Percentiles rank a stretch among this genome's conserved stretches.
These are phyloP conservation scores for Cyanocitta stelleri DNA, from an alignment of 2,113 vertebrate species.

Conservation along the genomic window DNA sequence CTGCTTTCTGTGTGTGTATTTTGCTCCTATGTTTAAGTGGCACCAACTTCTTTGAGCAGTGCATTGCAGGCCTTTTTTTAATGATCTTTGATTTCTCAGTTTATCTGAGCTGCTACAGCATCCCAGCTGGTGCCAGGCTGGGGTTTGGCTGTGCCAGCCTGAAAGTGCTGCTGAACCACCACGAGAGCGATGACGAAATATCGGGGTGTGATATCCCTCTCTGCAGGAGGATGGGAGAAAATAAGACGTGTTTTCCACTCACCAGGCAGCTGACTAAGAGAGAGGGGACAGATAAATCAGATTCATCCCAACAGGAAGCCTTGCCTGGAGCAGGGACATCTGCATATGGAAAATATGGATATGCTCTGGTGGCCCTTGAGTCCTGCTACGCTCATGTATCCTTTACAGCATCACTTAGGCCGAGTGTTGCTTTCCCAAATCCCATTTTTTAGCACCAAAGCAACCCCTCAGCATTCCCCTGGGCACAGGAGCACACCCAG, in stretches of 20 bases:
- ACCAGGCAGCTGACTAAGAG: background rate
- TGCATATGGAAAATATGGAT: background rate
- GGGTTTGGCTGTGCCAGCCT: background rate
- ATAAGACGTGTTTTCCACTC: background rate
- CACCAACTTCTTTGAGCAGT: background rate
- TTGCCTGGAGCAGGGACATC: background rate
- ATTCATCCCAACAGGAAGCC: background rate
- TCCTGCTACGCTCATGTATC: accelerated
- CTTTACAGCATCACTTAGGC: background rate
- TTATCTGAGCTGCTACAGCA: background rate
- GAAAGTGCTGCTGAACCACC: background rate
- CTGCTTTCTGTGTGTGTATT: background rate
- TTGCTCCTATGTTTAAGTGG: background rate
- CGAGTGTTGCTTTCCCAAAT: background rate
- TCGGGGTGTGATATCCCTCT: background rate
- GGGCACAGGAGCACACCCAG: background rate
- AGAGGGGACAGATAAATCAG: background rate
- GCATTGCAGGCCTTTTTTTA: background rate
- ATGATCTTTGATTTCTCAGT: background rate
- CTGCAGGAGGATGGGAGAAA: background rate
- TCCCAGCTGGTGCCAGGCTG: background rate
- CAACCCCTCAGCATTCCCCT: background rate
- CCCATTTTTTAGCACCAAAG: background rate
- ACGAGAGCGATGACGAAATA: accelerated
- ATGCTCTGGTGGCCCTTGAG: background rate